Base-by-base conservation (phyloP, 2,888 invertebrate species). In the Drosophila hamatofila region DNA sequence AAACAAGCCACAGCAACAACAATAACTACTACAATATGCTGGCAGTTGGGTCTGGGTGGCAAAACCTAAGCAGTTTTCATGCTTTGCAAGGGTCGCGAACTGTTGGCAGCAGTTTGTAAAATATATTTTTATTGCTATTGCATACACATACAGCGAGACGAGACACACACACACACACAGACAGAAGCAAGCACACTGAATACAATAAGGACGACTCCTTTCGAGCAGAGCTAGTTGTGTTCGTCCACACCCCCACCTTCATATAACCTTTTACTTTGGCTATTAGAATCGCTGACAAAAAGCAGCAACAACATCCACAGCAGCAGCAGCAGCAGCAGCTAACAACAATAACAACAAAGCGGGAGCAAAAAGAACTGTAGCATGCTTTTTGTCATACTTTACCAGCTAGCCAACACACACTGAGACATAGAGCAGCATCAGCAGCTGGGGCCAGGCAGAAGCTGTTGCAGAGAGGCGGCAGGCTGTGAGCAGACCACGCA, bases 61-160 rank as follows among this genome's bases (percentile, higher is more conserved):
- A 76, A 83, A 87, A 87, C 81, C 89, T 83, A 89, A 87, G 90
- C 85, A 85, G 83, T 89, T 85, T 80, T 78, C 75, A 72, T 88
- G 76, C 70, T 78, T 59, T 63, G 44, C 68, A 69, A 70, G 80
- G 83, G 83, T 82, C 73, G 67, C 71, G 70, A 66, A 74, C 79
- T 73, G 75, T 68, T 78, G 80, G 79, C 79, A 87, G 88, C 90
- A 89, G 88, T 90, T 89, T 90, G 89, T 86, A 89, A 90, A 90
- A 86, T 86, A 86, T 86, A 90, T 90, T 86, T 86, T 90, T 86
- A 86, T 86, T 86, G 85, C 90, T 90, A 89, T 90, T 84, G 82
- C 89, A 76, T 66, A 79, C 77, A 80, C 35, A 35, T 16, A 35
- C 35, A 35, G 35, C 16, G 35, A 14, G 35, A 35, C 30, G 30